Evolutionary conservation across 2,113 vertebrate genomes (phyloP).

Genomic region (Indicator indicator): DNA sequence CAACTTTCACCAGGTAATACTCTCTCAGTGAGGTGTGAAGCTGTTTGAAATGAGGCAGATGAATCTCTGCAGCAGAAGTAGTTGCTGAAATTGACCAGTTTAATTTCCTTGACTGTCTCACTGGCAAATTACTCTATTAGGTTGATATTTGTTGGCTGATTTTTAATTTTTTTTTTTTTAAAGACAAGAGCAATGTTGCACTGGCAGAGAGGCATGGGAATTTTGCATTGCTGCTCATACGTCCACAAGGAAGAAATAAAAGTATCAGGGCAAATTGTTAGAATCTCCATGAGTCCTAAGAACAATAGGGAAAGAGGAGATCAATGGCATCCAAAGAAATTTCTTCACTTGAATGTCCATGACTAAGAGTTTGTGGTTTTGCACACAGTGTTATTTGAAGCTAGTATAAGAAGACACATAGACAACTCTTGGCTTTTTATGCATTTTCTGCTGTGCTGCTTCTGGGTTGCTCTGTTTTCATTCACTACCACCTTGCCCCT

Average conservation of each 20-base stretch:
- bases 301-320: background rate
- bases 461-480: background rate
- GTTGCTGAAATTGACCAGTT: background rate
- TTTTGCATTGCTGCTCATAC: background rate
- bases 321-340: background rate
- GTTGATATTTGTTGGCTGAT: background rate
- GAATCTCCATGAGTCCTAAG: background rate
- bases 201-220: background rate
- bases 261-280: background rate
- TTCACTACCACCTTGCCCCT: background rate
- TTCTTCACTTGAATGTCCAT: background rate
- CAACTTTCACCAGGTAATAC: background rate
- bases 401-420: background rate
- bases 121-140: background rate
- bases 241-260: background rate
- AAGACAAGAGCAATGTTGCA: background rate
- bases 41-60: background rate
- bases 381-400: background rate
- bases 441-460: background rate
- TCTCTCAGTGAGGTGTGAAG: background rate
- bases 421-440: background rate
- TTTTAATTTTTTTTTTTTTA: background rate
- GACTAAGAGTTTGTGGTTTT: background rate
- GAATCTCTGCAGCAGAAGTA: background rate
- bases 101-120: background rate